Evolutionary conservation across 1,140 invertebrate genomes (phyloP), one percentile per base, ranked within the genome.

Genomic region (Ceratosolen solmsi): DNA sequence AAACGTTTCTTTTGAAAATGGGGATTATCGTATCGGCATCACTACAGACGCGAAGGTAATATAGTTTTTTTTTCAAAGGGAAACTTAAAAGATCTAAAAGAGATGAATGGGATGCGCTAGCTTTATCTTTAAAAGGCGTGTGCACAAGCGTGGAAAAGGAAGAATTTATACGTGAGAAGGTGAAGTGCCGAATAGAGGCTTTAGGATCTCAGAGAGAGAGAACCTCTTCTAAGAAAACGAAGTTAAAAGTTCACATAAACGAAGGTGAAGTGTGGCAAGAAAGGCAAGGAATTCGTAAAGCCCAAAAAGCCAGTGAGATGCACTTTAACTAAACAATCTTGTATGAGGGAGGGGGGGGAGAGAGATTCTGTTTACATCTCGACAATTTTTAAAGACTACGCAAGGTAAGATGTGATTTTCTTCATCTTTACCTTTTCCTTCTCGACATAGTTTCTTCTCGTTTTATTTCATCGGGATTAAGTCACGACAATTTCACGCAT

Each of bases 401-500:
- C n/a, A 68, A 72, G 68, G 68, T 71, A 27, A 17, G 36, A 76
- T 49, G 20, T 25, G 49, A 71, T 71, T 22, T 46, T 71, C 49
- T 8, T 49, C 60, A n/a, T n/a, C 1, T 30, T 8, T 63, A 11
- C 27, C 1, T 20, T 51, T 76, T 30, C 33, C 7, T 13, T 63
- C 27, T 78, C 15, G 13, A 8, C 25, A 46, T 30, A 68, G 22
- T 58, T 15, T 78, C 63, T 68, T 25, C 46, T 33, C 65, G 30
- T 54, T 27, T 51, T 38, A 33, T 78, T 2, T 33, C 22, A 7
- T 51, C 22, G 1, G 46, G n/a, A n/a, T n/a, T n/a, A 68, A 78
- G 54, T 78, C 63, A 46, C 33, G 51, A 49, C 71, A 51, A 79
- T 49, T 71, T 79, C 77, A 79, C 77, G 41, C 22, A 51, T 79